Evolutionary conservation across 2,113 vertebrate genomes (phyloP), one percentile per base, ranked within the genome.

Genomic region (Bombycilla garrulus): DNA sequence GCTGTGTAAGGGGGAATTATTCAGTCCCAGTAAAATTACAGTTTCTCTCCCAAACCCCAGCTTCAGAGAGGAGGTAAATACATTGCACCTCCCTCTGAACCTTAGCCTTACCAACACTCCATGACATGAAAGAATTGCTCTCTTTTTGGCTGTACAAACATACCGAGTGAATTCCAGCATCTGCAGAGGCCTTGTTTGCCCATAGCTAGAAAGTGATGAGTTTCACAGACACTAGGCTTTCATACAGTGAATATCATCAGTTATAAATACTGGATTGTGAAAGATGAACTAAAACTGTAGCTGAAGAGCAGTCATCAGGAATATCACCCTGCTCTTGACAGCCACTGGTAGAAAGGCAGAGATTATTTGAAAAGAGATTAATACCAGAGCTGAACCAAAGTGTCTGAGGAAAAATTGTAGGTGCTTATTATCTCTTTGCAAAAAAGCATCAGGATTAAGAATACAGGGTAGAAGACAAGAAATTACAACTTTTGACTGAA

Each of bases 401-500:
- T 26, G 9, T 67, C 47, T 72, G 77, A 79, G 53, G 64, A 38
- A 84, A 88, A 86, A 56, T 36, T 78, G 33, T 64, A 74, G 67
- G 73, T 92, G 69, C 78, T 87, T 89, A 82, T 95, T 92, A 87
- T 57, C n/a, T 76, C 72, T 93, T 82, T 65, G 73, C 48, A 92
- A 89, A 76, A 95, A 89, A 67, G 1, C 29, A 86, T 7, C 18
- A 1, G 71, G 51, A 58, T 86, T 86, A 91, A 78, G 33, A 79
- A 74, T 76, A 53, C 14, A 60, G 15, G 25, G 17, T 79, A 72
- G 60, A 93, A 86, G 44, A 71, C 42, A 83, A 24, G 3, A 48
- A 47, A 40, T 58, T 17, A 81, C 61, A 89, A 0, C 20, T 93
- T 88, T 84, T 62, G 54, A 57, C 38, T 81, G 54, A 62, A 82